Evolutionary conservation across 2,113 vertebrate genomes (phyloP).

Genomic region (Grantiella picta): DNA sequence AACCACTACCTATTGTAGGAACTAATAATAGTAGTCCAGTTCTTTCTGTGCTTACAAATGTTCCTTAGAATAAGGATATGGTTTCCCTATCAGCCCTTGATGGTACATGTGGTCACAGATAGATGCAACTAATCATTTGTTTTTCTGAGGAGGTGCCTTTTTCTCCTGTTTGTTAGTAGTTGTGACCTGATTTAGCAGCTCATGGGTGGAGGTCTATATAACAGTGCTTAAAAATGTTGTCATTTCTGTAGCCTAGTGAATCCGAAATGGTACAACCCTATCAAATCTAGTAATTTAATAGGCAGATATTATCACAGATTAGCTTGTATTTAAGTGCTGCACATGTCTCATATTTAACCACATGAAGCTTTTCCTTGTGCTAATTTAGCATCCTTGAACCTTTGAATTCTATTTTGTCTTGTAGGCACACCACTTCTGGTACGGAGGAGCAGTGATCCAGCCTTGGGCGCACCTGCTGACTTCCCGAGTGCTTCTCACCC

Average conservation of each 20-base stretch:
- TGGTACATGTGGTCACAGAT: background rate
- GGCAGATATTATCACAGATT: background rate
- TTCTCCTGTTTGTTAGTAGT: background rate
- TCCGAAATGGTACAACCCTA: background rate
- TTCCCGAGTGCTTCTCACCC: slow-evolving; percentile 66
- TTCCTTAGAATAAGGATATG: background rate
- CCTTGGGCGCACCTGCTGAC: slow-evolving; percentile 74
- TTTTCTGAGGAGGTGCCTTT: background rate
- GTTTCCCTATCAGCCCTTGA: background rate
- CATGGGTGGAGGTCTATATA: background rate
- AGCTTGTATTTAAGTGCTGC: background rate
- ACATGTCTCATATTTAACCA: background rate
- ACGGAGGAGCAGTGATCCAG: slow-evolving; percentile 93
- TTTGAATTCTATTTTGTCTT: slow-evolving; percentile 15
- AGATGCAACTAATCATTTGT: background rate
- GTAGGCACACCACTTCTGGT: slow-evolving; percentile 91
- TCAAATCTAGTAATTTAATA: background rate
- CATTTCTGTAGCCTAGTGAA: background rate
- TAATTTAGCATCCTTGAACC: background rate
- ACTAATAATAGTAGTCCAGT: background rate
- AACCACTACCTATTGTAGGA: background rate
- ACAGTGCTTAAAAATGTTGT: background rate
- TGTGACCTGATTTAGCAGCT: background rate
- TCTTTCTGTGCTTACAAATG: background rate
- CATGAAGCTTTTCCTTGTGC: background rate